Conservation (phyloP, 2,888 invertebrate species). For the Melinaea marsaeus region DNA sequence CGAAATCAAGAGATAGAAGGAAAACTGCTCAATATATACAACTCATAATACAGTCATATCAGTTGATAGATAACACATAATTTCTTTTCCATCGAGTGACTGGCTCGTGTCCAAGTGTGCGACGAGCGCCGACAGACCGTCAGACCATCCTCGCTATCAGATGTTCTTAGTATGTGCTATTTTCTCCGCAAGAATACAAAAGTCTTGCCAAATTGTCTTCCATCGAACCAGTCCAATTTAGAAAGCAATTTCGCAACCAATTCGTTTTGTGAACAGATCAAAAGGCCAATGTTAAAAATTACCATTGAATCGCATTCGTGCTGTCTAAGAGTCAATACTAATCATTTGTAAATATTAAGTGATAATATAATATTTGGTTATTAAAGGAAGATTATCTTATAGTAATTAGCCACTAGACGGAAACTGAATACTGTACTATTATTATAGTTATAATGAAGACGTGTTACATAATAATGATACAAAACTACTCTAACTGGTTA, state of each 20-base stretch:
- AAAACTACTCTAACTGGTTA: no score
- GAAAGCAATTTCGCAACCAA: constrained; percentile 76
- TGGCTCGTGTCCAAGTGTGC: constrained; percentile 66
- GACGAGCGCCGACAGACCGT: constrained; percentile 48
- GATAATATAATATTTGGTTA: no score
- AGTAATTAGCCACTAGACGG: no score
- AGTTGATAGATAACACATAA: constrained; percentile 47
- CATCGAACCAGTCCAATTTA: constrained; percentile 75
- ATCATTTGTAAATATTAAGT: not conserved
- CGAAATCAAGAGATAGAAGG: not conserved
- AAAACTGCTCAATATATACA: not conserved
- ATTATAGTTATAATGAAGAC: no score
- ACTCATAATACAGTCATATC: constrained; percentile 20
- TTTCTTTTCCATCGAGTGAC: constrained; percentile 67
- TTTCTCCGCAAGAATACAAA: constrained; percentile 42
- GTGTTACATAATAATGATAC: no score
- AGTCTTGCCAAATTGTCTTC: constrained; percentile 77
- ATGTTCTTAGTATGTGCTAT: constrained; percentile 48
- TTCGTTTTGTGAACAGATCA: constrained; percentile 75
- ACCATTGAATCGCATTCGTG: constrained; percentile 62
- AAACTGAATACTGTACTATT: no score
- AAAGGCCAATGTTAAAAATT: constrained; percentile 71
- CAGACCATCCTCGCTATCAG: constrained; percentile 61
- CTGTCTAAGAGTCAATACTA: constrained; percentile 11
- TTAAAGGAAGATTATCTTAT: no score